Evolutionary conservation across 2,888 invertebrate genomes (phyloP), one percentile per base, ranked within the genome.

Genomic region (Pristionchus arcanus): DNA sequence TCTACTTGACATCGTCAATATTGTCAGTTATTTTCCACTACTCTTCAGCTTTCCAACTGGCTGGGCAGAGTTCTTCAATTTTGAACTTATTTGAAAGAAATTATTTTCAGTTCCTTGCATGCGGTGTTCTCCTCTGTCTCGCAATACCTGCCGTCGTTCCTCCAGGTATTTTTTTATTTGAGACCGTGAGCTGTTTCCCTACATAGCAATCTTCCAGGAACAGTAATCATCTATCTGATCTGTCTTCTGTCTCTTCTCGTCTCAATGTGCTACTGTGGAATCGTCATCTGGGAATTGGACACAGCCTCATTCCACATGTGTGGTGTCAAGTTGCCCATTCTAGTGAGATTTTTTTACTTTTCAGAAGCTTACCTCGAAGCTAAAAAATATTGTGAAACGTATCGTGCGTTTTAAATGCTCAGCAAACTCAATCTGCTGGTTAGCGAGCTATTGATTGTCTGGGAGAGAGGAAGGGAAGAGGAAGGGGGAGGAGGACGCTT

Each of bases 231-330:
- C 88, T 88, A 88, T 37, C 74, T 77, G 21, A 77, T 77, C 49
- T 49, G 53, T 59, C 34, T 88, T 37, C 37, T 88, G 55, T 71
- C 88, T 42, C 88, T 88, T 31, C 74, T 88, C 37, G 4, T 77
- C 25, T 88, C 88, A 0, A 37, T 88, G 55, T 21, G 74, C 77
- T 66, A 88, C 55, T 77, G 53, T 34, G 77, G 55, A 19, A 37
- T 77, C 16, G 37, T 88, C 34, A 53, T 88, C 88, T 77, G 34
- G 37, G 88, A 88, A 37, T 34, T 88, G n/a, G 88, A 88, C 42
- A 88, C 74, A 2, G 55, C 88, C 49, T 77, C 74, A 13, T 88
- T 88, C 77, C 88, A 88, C 49, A n/a, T 88, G 59, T 88, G 37
- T 74, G 28, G 49, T 7, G 25, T 88, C 37, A 55, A 88, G 34